Percentiles rank a stretch among this genome's conserved stretches.
Evolutionary conservation across 2,888 invertebrate species (phyloP).

Genomic region (Drosophila quasianomalipes): DNA sequence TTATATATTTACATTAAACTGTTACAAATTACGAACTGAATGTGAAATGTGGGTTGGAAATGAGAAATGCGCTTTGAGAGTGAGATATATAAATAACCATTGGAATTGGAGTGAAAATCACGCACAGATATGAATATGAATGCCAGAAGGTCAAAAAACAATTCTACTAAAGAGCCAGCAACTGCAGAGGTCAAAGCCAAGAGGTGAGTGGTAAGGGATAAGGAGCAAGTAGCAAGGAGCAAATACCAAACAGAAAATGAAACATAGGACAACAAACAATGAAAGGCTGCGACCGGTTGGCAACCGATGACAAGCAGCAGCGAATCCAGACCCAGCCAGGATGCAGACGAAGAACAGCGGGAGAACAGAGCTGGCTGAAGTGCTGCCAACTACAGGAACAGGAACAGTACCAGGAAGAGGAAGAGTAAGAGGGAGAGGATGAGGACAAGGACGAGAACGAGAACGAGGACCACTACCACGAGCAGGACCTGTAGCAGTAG

Average conservation of each 20-base stretch:
- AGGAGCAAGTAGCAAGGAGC: conserved; percentile 30
- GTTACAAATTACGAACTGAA: conserved; percentile 44
- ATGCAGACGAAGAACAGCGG: conserved; percentile 1
- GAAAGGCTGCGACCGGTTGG: conserved; percentile 58
- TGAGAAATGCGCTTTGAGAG: conserved; percentile 32
- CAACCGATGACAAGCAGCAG: conserved; percentile 59
- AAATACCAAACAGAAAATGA: conserved; percentile 46
- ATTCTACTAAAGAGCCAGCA: conserved; percentile 51
- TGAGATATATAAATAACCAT: background rate
- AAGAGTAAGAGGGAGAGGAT: conserved; percentile 6
- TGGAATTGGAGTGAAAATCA: background rate
- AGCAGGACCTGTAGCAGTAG: background rate
- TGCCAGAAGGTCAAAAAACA: conserved; percentile 64
- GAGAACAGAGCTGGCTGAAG: conserved; percentile 31
- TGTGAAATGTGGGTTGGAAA: conserved; percentile 32
- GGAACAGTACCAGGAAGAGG: conserved; percentile 21
- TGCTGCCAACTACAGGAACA: conserved; percentile 50
- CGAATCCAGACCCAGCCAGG: conserved; percentile 5
- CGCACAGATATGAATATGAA: conserved; percentile 58
- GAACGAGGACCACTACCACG: background rate
- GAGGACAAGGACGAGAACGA: background rate
- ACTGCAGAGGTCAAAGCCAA: conserved; percentile 15
- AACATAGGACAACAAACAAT: conserved; percentile 60
- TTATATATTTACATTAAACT: conserved; percentile 41
- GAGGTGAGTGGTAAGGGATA: conserved; percentile 6